Evolutionary conservation across 2,113 vertebrate species (phyloP).

Genomic region (Eptesicus fuscus): DNA sequence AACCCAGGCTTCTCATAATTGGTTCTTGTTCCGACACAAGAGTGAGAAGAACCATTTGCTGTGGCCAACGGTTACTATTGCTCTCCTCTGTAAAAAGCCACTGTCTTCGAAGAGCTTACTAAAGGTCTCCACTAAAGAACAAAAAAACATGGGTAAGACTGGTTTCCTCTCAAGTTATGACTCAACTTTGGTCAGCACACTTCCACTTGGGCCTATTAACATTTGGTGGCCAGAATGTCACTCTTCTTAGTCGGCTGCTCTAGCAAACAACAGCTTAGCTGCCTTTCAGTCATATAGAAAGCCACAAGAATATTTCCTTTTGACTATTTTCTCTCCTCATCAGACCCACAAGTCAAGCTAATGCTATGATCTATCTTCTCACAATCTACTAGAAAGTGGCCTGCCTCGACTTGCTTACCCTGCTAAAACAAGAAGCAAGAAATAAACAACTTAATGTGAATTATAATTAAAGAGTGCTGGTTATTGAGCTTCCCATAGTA

Average conservation of each 20-base stretch:
- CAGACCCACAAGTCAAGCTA: conserved; percentile 65
- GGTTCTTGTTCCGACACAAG: conserved; percentile 57
- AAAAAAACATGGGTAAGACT: conserved; percentile 66
- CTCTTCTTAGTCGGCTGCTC: conserved; percentile 67
- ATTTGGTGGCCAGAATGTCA: conserved; percentile 68
- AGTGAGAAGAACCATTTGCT: conserved; percentile 47
- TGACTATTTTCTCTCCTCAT: conserved; percentile 72
- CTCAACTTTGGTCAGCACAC: conserved; percentile 70
- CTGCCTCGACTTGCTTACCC: conserved; percentile 64
- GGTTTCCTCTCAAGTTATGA: conserved; percentile 74
- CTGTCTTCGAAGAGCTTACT: conserved; percentile 72
- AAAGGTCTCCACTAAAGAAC: conserved; percentile 66
- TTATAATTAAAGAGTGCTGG: not conserved
- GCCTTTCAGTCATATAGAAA: conserved; percentile 77
- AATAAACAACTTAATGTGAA: conserved; percentile 53
- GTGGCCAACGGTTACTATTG: conserved; percentile 59
- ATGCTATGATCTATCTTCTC: conserved; percentile 62
- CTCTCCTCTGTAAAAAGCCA: conserved; percentile 59
- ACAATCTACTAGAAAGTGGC: conserved; percentile 76
- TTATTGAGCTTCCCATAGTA: not conserved
- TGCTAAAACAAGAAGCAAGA: conserved; percentile 61
- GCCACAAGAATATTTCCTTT: conserved; percentile 75
- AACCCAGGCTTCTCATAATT: conserved; percentile 70
- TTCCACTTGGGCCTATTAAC: conserved; percentile 73
- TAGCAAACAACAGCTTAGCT: conserved; percentile 66